These are phyloP conservation scores for Charina bottae DNA, from an alignment of 2,113 vertebrate genomes.

Conservation along the genomic window DNA sequence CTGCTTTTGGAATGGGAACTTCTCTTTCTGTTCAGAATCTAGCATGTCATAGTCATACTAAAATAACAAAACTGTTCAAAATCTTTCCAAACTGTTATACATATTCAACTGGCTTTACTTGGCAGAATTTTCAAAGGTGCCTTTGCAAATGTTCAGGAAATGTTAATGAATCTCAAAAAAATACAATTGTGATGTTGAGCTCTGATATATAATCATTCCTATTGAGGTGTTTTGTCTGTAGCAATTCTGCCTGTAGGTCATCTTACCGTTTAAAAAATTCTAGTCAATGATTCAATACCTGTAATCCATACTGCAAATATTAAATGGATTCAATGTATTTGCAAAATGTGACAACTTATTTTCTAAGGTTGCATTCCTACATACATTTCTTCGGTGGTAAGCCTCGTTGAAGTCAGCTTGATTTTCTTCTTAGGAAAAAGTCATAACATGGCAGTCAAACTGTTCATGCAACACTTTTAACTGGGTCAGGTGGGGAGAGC, in stretches of 20 bases:
- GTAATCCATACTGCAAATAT: constrained; percentile 32
- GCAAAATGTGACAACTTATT: not conserved
- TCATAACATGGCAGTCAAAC: not conserved
- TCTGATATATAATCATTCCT: constrained; percentile 53
- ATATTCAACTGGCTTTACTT: constrained; percentile 41
- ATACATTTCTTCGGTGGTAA: not conserved
- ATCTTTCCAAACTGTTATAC: constrained; percentile 26
- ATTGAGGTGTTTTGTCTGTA: constrained; percentile 39
- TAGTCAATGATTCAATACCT: constrained; percentile 49
- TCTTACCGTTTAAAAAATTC: constrained; percentile 52
- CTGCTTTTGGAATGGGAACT: not conserved
- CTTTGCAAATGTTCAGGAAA: constrained; percentile 59
- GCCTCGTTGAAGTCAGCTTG: not conserved
- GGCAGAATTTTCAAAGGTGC: constrained; percentile 39
- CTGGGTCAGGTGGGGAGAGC: not conserved
- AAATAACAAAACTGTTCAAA: constrained; percentile 41
- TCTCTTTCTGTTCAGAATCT: constrained; percentile 48
- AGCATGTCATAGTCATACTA: constrained; percentile 20
- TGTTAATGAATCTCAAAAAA: constrained; percentile 62
- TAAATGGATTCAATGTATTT: not conserved
- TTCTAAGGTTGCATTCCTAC: not conserved
- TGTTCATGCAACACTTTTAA: not conserved
- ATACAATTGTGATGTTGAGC: constrained; percentile 47
- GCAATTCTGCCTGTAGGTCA: constrained; percentile 53
- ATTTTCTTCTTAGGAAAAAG: not conserved